Evolutionary conservation across 2,797 vertebrate species (phyloP).

Genomic region (Australoheros facetus): DNA sequence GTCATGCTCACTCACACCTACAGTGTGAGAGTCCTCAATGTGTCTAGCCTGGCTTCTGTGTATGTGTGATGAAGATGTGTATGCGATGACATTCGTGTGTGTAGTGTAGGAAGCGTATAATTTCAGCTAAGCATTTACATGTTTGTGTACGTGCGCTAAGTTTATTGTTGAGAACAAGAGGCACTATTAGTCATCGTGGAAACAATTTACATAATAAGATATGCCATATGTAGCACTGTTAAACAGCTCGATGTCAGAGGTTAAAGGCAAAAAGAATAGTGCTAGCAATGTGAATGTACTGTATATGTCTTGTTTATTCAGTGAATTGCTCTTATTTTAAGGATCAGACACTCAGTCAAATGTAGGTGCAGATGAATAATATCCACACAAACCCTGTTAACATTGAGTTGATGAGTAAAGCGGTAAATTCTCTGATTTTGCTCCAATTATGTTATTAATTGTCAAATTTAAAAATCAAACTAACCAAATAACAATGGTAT

Average conservation of each 20-base stretch:
- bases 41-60: conserved; percentile 22
- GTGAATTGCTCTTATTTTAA: not conserved
- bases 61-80: conserved; percentile 22
- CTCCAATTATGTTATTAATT: not conserved
- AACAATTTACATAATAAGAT: conserved; percentile 38
- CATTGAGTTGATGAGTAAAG: not conserved
- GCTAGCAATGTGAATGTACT: not conserved
- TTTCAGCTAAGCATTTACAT: conserved; percentile 7
- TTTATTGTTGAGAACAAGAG: conserved; percentile 13
- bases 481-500: not conserved
- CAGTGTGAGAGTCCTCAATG: conserved; percentile 19
- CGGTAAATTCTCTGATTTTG: not conserved
- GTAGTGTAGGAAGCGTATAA: conserved; percentile 4
- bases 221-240: conserved; percentile 3
- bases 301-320: conserved; percentile 11
- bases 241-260: conserved; percentile 9
- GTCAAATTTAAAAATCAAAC: not conserved
- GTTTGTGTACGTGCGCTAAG: not conserved
- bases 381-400: not conserved
- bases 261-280: conserved; percentile 12
- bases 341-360: conserved; percentile 7
- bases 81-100: not conserved
- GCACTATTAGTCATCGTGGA: conserved; percentile 4
- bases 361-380: not conserved
- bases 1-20: conserved; percentile 21